A percentile compares a stretch with the other conserved stretches of the same genome.
phyloP scores from a whole-genome alignment of 2,113 vertebrate species.

The Anoplopoma fimbria region DNA sequence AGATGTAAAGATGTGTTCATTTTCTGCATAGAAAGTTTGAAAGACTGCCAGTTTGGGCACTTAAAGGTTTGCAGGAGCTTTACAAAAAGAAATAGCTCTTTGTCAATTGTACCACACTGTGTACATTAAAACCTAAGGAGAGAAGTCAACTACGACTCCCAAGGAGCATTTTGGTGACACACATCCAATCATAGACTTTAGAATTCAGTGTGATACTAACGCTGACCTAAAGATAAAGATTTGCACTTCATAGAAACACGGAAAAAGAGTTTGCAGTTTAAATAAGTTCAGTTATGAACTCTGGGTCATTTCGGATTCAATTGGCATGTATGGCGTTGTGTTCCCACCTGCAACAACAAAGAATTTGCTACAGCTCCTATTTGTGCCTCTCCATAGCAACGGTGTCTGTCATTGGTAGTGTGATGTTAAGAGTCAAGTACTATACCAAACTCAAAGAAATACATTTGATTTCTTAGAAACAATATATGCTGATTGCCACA shows the following conservation, averaged over 20 bases:
- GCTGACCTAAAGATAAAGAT: not conserved
- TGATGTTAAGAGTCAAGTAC: not conserved
- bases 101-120: not conserved
- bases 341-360: not conserved
- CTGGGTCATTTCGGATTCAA: not conserved
- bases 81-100: not conserved
- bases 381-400: not conserved
- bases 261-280: not conserved
- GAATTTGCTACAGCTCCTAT: not conserved
- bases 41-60: not conserved
- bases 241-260: not conserved
- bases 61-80: not conserved
- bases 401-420: not conserved
- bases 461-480: not conserved
- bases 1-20: not conserved
- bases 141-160: not conserved
- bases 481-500: not conserved
- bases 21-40: not conserved
- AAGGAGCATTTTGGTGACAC: not conserved
- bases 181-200: not conserved
- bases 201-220: not conserved
- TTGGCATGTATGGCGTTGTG: not conserved
- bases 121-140: not conserved
- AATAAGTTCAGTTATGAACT: not conserved
- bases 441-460: not conserved